Conservation (phyloP, 2,797 vertebrate species). For the Zalophus californianus region DNA sequence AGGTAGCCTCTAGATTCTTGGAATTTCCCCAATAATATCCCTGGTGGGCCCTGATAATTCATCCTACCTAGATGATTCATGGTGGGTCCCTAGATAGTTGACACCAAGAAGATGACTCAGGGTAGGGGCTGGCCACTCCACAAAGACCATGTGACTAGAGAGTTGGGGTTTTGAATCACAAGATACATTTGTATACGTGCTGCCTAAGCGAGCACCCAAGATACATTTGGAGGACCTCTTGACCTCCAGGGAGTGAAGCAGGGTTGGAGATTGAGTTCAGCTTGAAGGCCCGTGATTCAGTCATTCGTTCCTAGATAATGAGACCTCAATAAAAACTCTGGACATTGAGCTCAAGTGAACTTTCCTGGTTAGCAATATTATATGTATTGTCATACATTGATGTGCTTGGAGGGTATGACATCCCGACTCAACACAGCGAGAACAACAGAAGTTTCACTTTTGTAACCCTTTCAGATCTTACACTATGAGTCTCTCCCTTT, state of each 20-base stretch:
- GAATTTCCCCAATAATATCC: neutral
- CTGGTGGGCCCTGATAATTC: neutral
- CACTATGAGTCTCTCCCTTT: neutral
- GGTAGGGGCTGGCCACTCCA: neutral
- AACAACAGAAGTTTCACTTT: neutral
- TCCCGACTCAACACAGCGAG: neutral
- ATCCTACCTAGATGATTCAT: neutral
- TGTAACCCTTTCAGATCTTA: neutral
- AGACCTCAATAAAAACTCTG: neutral
- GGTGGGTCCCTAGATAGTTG: neutral
- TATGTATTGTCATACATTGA: neutral
- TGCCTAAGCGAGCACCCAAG: no score
- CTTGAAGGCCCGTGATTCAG: neutral
- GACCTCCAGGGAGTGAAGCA: neutral
- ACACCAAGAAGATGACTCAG: neutral
- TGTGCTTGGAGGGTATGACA: neutral
- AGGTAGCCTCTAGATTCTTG: neutral
- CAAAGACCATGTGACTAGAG: neutral
- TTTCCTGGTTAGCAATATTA: neutral
- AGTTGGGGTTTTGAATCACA: neutral
- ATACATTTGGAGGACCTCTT: neutral
- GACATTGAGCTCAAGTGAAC: neutral
- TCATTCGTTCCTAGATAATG: neutral
- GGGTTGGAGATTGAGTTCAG: neutral
- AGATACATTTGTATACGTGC: neutral